Conservation (phyloP, 2,888 invertebrate genomes). For the Rhimphoctona megacephalus region DNA sequence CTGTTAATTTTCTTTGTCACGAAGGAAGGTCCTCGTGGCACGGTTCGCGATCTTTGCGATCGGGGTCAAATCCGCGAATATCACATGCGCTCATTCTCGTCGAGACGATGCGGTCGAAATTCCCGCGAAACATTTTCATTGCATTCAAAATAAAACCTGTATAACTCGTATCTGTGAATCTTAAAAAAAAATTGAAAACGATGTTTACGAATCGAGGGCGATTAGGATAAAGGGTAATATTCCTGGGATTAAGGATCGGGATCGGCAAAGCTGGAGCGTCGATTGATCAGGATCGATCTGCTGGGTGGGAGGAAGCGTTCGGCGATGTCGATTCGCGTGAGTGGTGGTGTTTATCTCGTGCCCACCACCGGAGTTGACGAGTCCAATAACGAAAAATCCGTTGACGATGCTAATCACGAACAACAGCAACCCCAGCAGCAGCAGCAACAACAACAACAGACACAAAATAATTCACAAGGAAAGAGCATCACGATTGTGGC, state of each 20-base stretch:
- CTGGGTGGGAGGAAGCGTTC: slow-evolving; percentile 58
- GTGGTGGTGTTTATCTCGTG: slow-evolving; percentile 83
- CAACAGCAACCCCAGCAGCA: slow-evolving; percentile 64
- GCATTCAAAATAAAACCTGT: background rate
- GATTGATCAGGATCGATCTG: slow-evolving; percentile 63
- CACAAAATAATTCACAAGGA: slow-evolving; percentile 77
- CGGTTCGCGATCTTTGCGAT: slow-evolving; percentile 4
- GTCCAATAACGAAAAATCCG: slow-evolving; percentile 70
- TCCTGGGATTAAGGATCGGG: background rate
- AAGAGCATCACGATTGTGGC: slow-evolving; percentile 89
- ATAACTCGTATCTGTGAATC: background rate
- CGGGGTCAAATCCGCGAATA: slow-evolving; percentile 1
- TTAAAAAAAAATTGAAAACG: background rate
- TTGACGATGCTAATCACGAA: slow-evolving; percentile 71
- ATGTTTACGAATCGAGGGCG: background rate
- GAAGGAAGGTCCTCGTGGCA: slow-evolving; percentile 6
- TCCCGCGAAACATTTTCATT: background rate
- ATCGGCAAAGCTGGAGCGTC: slow-evolving; percentile 51
- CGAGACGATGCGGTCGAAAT: slow-evolving; percentile 19
- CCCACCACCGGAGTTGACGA: slow-evolving; percentile 76
- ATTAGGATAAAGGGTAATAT: background rate
- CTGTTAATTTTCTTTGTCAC: slow-evolving; percentile 4
- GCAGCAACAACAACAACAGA: slow-evolving; percentile 49
- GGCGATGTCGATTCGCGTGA: slow-evolving; percentile 83
- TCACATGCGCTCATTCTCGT: slow-evolving; percentile 1